A percentile compares a stretch with the other conserved stretches of the same genome.
Conservation (phyloP, 2,888 invertebrate species). For the Diarsia rubi region DNA sequence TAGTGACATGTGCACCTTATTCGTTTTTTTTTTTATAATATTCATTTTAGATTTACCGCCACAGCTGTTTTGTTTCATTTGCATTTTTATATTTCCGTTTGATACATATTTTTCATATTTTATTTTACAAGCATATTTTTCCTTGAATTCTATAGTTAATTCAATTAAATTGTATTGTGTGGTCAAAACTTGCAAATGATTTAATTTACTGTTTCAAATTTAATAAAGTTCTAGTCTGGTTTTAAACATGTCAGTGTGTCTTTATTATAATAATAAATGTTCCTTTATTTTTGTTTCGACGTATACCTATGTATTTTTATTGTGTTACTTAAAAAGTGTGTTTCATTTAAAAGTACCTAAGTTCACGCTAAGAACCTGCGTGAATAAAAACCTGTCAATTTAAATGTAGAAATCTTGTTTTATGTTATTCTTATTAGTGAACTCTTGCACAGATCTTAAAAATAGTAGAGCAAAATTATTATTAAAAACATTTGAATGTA, state of each 20-base stretch:
- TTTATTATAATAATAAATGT: neutral
- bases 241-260: neutral
- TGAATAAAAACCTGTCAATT: neutral
- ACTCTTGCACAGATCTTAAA: neutral
- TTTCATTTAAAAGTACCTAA: neutral
- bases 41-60: slow-evolving; percentile 70
- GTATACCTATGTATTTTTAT: neutral
- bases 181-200: slow-evolving; percentile 8
- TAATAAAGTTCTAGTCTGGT: slow-evolving; percentile 1
- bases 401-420: slow-evolving; percentile 20
- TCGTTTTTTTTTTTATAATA: slow-evolving; percentile 69
- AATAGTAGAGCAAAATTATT: neutral
- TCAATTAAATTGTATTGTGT: slow-evolving; percentile 11
- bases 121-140: slow-evolving; percentile 12
- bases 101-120: slow-evolving; percentile 65
- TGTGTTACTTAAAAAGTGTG: neutral
- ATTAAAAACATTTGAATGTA: neutral
- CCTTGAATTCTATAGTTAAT: neutral
- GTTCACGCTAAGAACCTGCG: too few relatives aligned
- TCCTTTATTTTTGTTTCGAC: neutral
- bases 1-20: slow-evolving; percentile 78
- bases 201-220: neutral
- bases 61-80: slow-evolving; percentile 81
- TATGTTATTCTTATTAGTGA: slow-evolving; percentile 4
- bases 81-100: slow-evolving; percentile 80